A percentile compares a stretch with the other conserved stretches of the same genome.
These are phyloP conservation scores for Chirona hameri DNA, from an alignment of 2,888 invertebrate genomes.

Conservation along the genomic window DNA sequence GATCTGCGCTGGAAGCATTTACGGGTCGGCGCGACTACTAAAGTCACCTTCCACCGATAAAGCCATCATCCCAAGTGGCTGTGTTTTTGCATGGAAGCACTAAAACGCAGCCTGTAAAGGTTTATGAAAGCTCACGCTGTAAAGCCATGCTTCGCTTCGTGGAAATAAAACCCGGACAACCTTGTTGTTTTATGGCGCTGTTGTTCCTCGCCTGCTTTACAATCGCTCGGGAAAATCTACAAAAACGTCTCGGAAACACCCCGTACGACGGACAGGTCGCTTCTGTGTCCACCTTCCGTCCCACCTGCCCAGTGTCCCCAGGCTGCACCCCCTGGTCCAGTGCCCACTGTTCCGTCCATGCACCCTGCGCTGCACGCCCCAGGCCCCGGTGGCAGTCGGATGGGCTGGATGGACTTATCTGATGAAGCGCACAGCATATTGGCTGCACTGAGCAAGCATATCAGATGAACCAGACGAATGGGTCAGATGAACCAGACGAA, in stretches of 20 bases:
- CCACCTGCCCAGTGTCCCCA: no score
- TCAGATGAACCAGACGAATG: no score
- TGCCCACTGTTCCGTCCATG: no score
- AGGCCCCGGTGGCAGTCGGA: no score
- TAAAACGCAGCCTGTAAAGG: slow-evolving; percentile 25
- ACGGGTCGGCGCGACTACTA: slow-evolving; percentile 1
- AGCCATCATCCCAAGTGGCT: slow-evolving; percentile 26
- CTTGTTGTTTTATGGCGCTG: slow-evolving; percentile 22
- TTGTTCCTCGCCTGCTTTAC: not conserved
- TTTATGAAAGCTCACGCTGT: slow-evolving; percentile 26
- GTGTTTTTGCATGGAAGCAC: slow-evolving; percentile 22
- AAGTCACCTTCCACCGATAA: slow-evolving; percentile 10
- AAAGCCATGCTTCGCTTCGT: not conserved
- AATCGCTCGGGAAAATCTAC: not conserved
- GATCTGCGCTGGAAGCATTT: not conserved
- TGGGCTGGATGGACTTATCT: no score
- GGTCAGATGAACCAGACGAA: no score
- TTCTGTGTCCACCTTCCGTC: no score
- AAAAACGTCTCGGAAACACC: not conserved
- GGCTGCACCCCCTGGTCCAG: no score
- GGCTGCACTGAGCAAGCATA: no score
- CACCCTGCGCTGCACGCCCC: no score
- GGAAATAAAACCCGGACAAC: slow-evolving; percentile 2
- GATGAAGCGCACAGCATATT: no score
- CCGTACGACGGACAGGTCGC: not conserved